Percentiles rank a stretch among this genome's conserved stretches.
phyloP scores from a whole-genome alignment of 2,113 vertebrate species.

The Mesitornis unicolor region DNA sequence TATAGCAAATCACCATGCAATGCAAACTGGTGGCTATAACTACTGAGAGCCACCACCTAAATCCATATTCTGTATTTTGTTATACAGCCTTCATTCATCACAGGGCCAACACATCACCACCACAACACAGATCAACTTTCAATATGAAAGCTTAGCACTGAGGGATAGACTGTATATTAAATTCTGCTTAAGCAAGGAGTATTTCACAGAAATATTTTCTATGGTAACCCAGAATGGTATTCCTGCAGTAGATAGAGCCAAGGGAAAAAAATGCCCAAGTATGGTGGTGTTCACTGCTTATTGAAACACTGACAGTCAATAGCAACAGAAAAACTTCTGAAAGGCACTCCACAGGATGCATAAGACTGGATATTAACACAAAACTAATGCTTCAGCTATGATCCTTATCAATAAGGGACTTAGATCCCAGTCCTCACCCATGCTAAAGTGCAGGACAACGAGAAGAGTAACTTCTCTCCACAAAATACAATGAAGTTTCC shows the following conservation, averaged over 20 bases:
- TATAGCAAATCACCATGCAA: neutral
- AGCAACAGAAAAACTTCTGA: neutral
- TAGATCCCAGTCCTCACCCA: neutral
- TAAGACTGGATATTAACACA: neutral
- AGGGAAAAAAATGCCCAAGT: neutral
- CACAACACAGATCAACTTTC: neutral
- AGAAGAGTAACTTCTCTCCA: neutral
- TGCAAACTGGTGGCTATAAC: neutral
- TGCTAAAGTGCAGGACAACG: neutral
- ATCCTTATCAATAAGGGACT: neutral
- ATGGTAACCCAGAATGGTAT: neutral
- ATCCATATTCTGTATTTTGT: neutral
- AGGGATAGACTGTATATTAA: neutral
- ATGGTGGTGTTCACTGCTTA: neutral
- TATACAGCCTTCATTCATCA: neutral
- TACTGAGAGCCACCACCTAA: neutral
- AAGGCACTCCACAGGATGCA: neutral
- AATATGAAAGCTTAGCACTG: neutral
- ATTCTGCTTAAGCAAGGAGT: neutral
- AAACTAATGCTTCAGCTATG: neutral
- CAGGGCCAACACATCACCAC: neutral
- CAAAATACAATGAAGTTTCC: neutral
- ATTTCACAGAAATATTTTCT: neutral
- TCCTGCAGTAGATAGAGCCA: neutral
- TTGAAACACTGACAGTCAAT: neutral